A percentile compares a stretch with the other conserved stretches of the same genome.
These are phyloP conservation scores for Plecturocebus donacophilus DNA, from an alignment of 2,113 vertebrate genomes.

Conservation along the genomic window DNA sequence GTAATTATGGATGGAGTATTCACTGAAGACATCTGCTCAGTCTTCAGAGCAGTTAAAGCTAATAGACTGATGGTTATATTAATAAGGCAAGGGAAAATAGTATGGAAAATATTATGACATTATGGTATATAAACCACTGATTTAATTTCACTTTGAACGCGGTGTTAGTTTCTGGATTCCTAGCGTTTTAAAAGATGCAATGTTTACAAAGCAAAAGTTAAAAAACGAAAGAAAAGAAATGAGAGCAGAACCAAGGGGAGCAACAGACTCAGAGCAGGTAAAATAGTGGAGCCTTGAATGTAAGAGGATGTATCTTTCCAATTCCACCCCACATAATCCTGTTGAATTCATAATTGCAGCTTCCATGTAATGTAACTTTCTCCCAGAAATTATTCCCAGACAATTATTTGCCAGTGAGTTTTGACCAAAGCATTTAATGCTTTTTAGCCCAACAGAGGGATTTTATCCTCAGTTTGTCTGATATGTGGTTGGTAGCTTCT, in stretches of 20 bases:
- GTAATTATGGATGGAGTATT: conserved; percentile 80
- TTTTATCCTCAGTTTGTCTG: not conserved
- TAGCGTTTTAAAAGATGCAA: conserved; percentile 53
- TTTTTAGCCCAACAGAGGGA: not conserved
- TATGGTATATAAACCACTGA: conserved; percentile 73
- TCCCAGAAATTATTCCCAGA: not conserved
- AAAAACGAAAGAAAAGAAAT: not conserved
- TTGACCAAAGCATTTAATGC: not conserved
- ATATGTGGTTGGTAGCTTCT: not conserved
- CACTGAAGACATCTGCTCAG: conserved; percentile 80
- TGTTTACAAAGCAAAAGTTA: conserved; percentile 64
- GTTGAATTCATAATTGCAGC: not conserved
- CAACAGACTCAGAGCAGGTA: not conserved
- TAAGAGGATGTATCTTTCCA: not conserved
- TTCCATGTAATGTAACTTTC: not conserved
- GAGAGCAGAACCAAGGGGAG: not conserved
- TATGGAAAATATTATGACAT: conserved; percentile 82
- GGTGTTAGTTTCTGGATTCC: conserved; percentile 53
- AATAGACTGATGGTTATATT: conserved; percentile 81
- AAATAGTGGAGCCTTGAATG: too few species aligned
- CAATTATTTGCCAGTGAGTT: not conserved
- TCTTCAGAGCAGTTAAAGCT: conserved; percentile 78
- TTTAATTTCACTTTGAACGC: conserved; percentile 72
- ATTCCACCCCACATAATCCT: fast-evolving
- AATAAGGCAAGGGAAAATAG: conserved; percentile 79